Base-by-base conservation (phyloP, 1,140 invertebrate genomes). In the Myzus persicae region DNA sequence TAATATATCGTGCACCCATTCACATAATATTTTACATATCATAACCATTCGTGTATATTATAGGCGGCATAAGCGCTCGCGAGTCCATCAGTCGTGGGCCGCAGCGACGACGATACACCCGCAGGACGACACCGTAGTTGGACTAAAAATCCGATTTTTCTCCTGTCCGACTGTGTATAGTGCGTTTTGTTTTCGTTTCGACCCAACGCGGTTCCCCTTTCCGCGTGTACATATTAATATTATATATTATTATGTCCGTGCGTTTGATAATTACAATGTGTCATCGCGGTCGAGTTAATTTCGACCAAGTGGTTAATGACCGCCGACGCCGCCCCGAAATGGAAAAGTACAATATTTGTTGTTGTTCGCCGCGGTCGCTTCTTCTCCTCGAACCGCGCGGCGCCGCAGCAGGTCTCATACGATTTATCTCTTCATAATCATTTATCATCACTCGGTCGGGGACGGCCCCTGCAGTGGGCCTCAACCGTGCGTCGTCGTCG, bases 111-210 rank as follows among this genome's bases (percentile, higher is more conserved):
- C 31, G 59, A 92, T 92, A 92, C 90, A 24, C 26, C 36, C 36
- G 36, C n/a, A 20, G 67, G 26, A 5, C 67, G 46, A 76, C 59
- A 46, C n/a, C 36, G n/a, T 14, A 40, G 14, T 7, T 42, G 24
- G n/a, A 40, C 42, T 92, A 92, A 92, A 92, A 92, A 92, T 92
- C 90, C 90, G 76, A 92, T 81, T 92, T 92, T 44, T 92, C 76
- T 92, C 36, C 90, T 14, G 90, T 91, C 42, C 76, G 90, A 31
- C 67, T 40, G n/a, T 9, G 59, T 82, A 22, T n/a, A n/a, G n/a
- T n/a, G n/a, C n/a, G 9, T 38, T 81, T 81, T 81, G 11, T 31
- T 31, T 42, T 84, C 40, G 40, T 40, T 46, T 44, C 31, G 42
- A 87, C 0, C 8, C 8, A 0, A 38, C 40, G 26, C 84, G 7